Conservation (phyloP, 2,888 invertebrate genomes). For the Hymenopus coronatus region DNA sequence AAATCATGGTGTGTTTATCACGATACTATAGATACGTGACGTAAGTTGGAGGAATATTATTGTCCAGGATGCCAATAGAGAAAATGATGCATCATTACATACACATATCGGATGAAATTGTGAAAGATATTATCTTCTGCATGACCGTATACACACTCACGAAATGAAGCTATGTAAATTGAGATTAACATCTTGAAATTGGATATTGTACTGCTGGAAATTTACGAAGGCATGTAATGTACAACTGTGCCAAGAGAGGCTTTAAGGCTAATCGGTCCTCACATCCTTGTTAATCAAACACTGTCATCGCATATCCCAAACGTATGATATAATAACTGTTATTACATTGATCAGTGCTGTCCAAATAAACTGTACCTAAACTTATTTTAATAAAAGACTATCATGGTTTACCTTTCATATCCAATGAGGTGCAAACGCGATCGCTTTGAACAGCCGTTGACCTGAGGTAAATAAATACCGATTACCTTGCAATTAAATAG, state of each 20-base stretch:
- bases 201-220: slow-evolving; percentile 15
- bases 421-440: neutral
- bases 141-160: neutral
- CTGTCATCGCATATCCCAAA: slow-evolving; percentile 19
- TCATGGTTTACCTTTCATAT: neutral
- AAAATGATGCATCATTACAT: slow-evolving; percentile 26
- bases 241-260: neutral
- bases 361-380: neutral
- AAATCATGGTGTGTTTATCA: slow-evolving; percentile 23
- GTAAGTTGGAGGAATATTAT: neutral
- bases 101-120: slow-evolving; percentile 18
- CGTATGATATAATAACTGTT: neutral
- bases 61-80: neutral
- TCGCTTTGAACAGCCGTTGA: neutral
- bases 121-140: slow-evolving; percentile 12
- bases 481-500: neutral
- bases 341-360: slow-evolving; percentile 25
- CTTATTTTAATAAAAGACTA: neutral
- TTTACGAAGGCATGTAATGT: neutral
- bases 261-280: slow-evolving; percentile 17
- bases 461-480: neutral
- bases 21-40: slow-evolving; percentile 24
- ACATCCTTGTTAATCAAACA: slow-evolving; percentile 18
- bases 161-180: slow-evolving; percentile 30
- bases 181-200: slow-evolving; percentile 30